Evolutionary conservation across 2,113 vertebrate species (phyloP).

Genomic region (Geococcyx californianus): DNA sequence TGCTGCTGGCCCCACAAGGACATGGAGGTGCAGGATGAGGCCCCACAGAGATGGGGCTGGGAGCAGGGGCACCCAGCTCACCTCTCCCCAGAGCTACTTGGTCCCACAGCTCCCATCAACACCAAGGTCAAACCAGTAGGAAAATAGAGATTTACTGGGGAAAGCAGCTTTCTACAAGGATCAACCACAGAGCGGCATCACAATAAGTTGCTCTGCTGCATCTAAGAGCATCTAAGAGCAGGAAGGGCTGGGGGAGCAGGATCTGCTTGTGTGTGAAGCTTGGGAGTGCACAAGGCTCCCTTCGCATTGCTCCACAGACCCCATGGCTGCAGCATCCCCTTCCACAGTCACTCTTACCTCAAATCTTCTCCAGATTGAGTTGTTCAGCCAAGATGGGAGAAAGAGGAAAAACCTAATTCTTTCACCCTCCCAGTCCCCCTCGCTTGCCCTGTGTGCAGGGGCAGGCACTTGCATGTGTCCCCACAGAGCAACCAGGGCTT

Average conservation of each 20-base stretch:
- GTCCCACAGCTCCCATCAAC: background rate
- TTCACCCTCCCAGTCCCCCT: too few species aligned
- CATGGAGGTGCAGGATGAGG: accelerated
- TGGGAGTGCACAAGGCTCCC: background rate
- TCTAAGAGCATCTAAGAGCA: accelerated
- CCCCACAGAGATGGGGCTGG: background rate
- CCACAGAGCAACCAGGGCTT: accelerated
- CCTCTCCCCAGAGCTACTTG: background rate
- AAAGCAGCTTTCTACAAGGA: background rate
- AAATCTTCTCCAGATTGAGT: background rate
- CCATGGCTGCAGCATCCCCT: background rate
- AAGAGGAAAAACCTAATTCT: background rate
- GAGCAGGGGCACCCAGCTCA: background rate
- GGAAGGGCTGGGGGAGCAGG: background rate
- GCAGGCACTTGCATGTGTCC: background rate
- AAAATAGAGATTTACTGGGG: background rate
- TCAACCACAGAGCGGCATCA: accelerated
- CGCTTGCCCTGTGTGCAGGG: background rate
- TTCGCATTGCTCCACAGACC: accelerated
- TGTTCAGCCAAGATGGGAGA: background rate
- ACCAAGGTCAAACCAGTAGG: background rate
- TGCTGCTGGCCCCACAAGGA: accelerated
- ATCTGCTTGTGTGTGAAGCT: background rate
- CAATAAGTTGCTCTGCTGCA: background rate
- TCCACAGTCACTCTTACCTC: accelerated